Base-by-base conservation (phyloP, 2,888 invertebrate genomes). In the Drosophila rubida region DNA sequence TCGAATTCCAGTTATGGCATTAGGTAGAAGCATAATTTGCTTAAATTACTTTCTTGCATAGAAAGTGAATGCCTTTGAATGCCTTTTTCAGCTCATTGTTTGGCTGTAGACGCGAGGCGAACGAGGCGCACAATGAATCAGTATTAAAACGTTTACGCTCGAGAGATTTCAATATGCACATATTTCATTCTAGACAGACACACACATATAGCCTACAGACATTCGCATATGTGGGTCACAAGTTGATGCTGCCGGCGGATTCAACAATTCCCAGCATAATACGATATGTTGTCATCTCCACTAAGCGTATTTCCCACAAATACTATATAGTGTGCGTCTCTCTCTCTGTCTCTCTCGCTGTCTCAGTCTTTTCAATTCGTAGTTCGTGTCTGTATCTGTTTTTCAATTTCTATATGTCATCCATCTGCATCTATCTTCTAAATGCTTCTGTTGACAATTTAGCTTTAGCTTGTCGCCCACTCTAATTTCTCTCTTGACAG, bases 401-500 rank as follows among this genome's bases (percentile, higher is more conserved):
- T 57, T 48, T 51, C 44, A 30, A 22, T 45, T 37, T 42, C 42
- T 54, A 48, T 25, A 39, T 54, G 50, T 58, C 51, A 39, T 37
- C 46, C 53, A 62, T 54, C 39, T 51, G 22, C 51, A 77, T 72
- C 68, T 51, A 42, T 68, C 57, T 63, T 45, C 46, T 50, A 57
- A 75, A 63, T 67, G 77, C 60, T 69, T 44, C 69, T 77, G 69
- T 77, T 75, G 75, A 75, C 75, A 77, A 69, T 73, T 75, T 68
- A 44, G 78, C 77, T 76, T 72, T 74, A 44, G 53, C 49, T 41
- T 67, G 75, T 75, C 70, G 70, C 57, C 44, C 41, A 46, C 67
- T 57, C 72, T 71, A 71, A 74, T 71, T 74, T 74, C 72, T 55
- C 55, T 50, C 67, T 59, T 72, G 74, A 76, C 68, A 62, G 61